Percentiles rank a stretch among this genome's conserved stretches.
Conservation (phyloP, 1,140 invertebrate species). For the Drosophila eugracilis region DNA sequence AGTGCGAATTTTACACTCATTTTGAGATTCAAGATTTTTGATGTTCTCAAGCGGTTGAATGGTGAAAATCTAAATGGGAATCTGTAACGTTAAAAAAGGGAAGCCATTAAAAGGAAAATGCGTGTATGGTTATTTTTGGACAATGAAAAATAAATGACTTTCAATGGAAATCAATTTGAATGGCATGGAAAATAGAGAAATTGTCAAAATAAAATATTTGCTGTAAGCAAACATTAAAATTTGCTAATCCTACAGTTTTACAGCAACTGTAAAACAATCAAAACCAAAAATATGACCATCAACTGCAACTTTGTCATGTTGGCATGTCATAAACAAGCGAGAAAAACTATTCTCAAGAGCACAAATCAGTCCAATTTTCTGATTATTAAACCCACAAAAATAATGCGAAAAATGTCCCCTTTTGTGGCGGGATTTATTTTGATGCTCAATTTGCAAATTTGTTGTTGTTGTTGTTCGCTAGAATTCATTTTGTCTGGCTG, state of each 20-base stretch:
- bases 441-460: slow-evolving; percentile 29
- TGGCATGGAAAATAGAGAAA: no score
- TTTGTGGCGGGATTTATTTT: slow-evolving; percentile 25
- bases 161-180: neutral
- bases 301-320: slow-evolving; percentile 10
- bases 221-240: neutral
- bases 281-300: neutral
- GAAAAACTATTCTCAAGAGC: slow-evolving; percentile 14
- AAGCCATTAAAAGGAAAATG: slow-evolving; percentile 7
- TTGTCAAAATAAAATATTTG: neutral
- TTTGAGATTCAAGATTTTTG: slow-evolving; percentile 36
- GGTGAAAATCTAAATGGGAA: slow-evolving; percentile 29
- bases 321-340: neutral
- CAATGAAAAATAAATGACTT: no score
- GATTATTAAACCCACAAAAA: slow-evolving; percentile 39
- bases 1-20: slow-evolving; percentile 16
- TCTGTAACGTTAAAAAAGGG: slow-evolving; percentile 13
- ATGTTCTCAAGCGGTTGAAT: slow-evolving; percentile 2
- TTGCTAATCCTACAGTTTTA: neutral
- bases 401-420: slow-evolving; percentile 9
- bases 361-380: slow-evolving; percentile 17
- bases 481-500: slow-evolving; percentile 31
- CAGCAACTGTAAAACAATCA: slow-evolving; percentile 2
- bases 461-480: slow-evolving; percentile 11
- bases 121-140: no score